Evolutionary conservation across 2,888 invertebrate genomes (phyloP).

Genomic region (Acanthosepion esculentum): DNA sequence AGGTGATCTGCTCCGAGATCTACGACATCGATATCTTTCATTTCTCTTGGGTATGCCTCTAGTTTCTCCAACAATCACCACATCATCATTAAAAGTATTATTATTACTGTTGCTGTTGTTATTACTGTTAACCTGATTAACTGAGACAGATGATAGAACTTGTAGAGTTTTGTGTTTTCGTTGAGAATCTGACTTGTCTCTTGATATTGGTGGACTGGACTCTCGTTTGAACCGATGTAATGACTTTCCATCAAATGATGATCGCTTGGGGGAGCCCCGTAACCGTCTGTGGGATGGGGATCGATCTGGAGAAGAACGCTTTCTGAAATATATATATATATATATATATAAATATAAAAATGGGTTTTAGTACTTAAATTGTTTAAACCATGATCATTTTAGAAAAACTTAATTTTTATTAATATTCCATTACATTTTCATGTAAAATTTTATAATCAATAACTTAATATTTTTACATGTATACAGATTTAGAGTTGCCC

Average conservation of each 20-base stretch:
- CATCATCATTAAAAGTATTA: neutral
- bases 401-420: no score
- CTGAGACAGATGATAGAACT: neutral
- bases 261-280: conserved; percentile 35
- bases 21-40: conserved; percentile 19
- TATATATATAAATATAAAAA: neutral
- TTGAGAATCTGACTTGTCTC: neutral
- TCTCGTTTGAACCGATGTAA: conserved; percentile 35
- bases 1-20: conserved; percentile 44
- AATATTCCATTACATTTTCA: no score
- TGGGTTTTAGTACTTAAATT: no score
- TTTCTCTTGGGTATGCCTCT: neutral
- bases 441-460: no score
- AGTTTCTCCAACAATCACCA: conserved; percentile 35
- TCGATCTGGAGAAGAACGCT: neutral
- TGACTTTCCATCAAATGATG: neutral
- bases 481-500: no score
- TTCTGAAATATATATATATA: neutral
- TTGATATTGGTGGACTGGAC: neutral
- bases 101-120: neutral
- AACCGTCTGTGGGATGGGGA: conserved; percentile 38
- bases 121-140: neutral
- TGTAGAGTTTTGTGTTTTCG: conserved; percentile 25
- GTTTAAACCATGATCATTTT: no score
- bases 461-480: no score